These are phyloP conservation scores for Pristionchus exspectatus DNA, from an alignment of 2,888 invertebrate species.

Conservation along the genomic window DNA sequence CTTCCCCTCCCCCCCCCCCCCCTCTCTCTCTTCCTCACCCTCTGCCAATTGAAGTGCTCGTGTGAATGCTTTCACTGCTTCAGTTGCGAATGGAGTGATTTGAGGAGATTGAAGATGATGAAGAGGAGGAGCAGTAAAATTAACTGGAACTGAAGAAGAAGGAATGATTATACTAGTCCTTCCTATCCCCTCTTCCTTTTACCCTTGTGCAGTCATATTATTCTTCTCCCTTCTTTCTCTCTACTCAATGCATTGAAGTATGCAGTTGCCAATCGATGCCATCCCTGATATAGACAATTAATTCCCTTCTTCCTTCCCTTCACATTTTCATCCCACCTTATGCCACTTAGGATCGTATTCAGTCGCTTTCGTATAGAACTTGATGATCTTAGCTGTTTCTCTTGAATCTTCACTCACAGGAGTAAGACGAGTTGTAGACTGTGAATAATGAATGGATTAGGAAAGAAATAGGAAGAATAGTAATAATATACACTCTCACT, in stretches of 20 bases:
- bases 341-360: slow-evolving; percentile 90
- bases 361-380: slow-evolving; percentile 89
- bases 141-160: neutral
- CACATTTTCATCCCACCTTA: slow-evolving; percentile 76
- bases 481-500: neutral
- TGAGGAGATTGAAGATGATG: neutral
- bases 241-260: slow-evolving; percentile 84
- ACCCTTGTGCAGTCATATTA: neutral
- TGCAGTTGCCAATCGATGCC: slow-evolving; percentile 98
- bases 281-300: slow-evolving; percentile 84
- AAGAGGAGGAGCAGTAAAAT: neutral
- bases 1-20: neutral
- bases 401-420: neutral
- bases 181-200: neutral
- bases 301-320: neutral
- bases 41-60: slow-evolving; percentile 30
- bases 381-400: slow-evolving; percentile 77
- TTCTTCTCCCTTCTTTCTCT: slow-evolving; percentile 32
- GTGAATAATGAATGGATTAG: neutral
- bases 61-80: slow-evolving; percentile 47
- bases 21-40: slow-evolving; percentile 7
- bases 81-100: neutral
- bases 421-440: slow-evolving; percentile 7
- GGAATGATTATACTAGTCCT: neutral
- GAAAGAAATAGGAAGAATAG: neutral